A percentile compares a stretch with the other conserved stretches of the same genome.
Conservation (phyloP, 2,113 vertebrate genomes). For the Cichladusa arquata region DNA sequence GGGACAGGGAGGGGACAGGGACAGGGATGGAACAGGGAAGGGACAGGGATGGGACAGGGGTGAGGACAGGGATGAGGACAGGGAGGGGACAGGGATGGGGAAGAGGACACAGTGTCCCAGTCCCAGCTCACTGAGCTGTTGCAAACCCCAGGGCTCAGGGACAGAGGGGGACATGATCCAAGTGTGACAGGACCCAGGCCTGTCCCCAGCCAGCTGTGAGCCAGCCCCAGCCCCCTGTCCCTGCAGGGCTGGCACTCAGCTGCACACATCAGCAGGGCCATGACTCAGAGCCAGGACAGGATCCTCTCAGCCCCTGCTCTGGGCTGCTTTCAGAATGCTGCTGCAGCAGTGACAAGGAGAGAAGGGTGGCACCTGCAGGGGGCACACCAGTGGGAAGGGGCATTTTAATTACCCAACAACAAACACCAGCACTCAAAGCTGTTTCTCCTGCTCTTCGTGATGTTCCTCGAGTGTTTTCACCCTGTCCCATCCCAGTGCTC, state of each 20-base stretch:
- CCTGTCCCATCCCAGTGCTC: not conserved
- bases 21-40: too few relatives aligned
- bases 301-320: too few relatives aligned
- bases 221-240: not conserved
- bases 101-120: not conserved
- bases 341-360: not conserved
- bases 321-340: too few relatives aligned
- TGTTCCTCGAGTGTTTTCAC: rapidly evolving
- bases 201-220: not conserved
- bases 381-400: not conserved
- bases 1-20: not conserved
- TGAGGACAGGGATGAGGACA: too few relatives aligned
- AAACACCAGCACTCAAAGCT: not conserved
- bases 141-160: not conserved
- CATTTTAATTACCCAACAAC: not conserved
- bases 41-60: too few relatives aligned
- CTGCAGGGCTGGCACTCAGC: not conserved
- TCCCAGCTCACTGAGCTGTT: rapidly evolving
- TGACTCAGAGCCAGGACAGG: constrained; percentile 36
- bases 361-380: not conserved
- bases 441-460: not conserved
- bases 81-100: too few relatives aligned
- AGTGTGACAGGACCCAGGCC: rapidly evolving
- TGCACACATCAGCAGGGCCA: not conserved
- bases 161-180: too few relatives aligned